Conservation (phyloP, 1,140 invertebrate species). For the Drosophila lowei region DNA sequence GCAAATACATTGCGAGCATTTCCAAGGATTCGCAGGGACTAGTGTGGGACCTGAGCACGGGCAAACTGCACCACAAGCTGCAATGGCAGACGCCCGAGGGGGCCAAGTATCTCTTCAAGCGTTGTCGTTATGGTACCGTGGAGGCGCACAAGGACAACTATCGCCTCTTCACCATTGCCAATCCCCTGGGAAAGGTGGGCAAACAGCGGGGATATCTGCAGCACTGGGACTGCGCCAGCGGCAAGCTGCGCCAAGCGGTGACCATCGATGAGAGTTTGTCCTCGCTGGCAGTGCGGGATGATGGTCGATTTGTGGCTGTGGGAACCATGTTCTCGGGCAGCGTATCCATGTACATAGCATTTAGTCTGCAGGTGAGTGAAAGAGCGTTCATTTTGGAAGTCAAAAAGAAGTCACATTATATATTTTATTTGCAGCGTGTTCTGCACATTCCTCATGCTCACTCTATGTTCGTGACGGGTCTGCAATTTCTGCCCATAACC, state of each 20-base stretch:
- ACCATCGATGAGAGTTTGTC: conserved; percentile 90
- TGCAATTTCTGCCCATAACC: conserved; percentile 93
- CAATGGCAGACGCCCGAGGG: conserved; percentile 89
- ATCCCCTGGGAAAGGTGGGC: conserved; percentile 88
- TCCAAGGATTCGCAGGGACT: conserved; percentile 93
- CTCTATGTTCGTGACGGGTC: conserved; percentile 96
- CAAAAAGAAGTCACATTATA: neutral
- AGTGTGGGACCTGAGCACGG: conserved; percentile 89
- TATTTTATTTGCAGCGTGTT: conserved; percentile 86
- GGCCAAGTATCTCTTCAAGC: conserved; percentile 92
- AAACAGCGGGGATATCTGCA: conserved; percentile 89
- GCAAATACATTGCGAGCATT: conserved; percentile 91
- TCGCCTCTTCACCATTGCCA: conserved; percentile 92
- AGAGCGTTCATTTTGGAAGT: neutral
- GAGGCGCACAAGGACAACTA: conserved; percentile 87
- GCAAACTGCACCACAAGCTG: conserved; percentile 84
- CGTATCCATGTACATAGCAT: conserved; percentile 95
- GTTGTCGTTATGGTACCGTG: conserved; percentile 90
- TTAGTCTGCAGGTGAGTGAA: conserved; percentile 91
- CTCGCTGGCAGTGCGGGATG: conserved; percentile 93
- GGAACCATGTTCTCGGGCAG: conserved; percentile 96
- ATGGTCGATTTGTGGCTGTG: conserved; percentile 95
- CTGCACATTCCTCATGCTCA: conserved; percentile 92
- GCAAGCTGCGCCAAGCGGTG: conserved; percentile 85
- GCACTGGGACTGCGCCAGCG: conserved; percentile 87